Conservation (phyloP, 1,140 invertebrate species). For the Ooceraea biroi region DNA sequence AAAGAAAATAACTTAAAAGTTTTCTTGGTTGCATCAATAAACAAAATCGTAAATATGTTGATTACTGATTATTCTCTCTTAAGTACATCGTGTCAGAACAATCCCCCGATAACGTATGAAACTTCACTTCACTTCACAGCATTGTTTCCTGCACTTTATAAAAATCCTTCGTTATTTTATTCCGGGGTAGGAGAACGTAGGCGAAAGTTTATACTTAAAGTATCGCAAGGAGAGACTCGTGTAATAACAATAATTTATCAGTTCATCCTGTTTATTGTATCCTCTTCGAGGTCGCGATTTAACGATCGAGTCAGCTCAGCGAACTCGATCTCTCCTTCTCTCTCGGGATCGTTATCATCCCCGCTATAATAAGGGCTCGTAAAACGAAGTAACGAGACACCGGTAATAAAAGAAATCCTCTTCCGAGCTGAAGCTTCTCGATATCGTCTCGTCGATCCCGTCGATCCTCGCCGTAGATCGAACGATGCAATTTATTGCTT, state of each 20-base stretch:
- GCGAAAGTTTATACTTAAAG: background rate
- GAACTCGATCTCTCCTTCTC: background rate
- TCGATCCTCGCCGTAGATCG: conserved; percentile 14
- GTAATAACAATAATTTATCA: conserved; percentile 40
- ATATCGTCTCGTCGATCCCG: conserved; percentile 34
- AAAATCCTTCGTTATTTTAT: background rate
- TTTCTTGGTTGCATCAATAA: background rate
- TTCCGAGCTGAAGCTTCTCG: conserved; percentile 18
- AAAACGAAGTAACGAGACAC: conserved; percentile 34
- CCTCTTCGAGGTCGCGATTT: conserved; percentile 12
- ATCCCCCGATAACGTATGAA: background rate
- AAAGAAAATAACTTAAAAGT: too few species aligned
- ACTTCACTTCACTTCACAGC: conserved; percentile 21
- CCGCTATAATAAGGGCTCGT: conserved; percentile 38
- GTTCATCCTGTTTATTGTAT: conserved; percentile 43
- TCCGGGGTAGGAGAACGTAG: too few species aligned
- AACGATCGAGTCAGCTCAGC: conserved; percentile 13
- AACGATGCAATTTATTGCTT: conserved; percentile 32
- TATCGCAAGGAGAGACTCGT: background rate
- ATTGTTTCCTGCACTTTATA: background rate
- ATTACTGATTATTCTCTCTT: conserved; percentile 12
- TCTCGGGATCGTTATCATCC: conserved; percentile 33
- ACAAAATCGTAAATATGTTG: conserved; percentile 19
- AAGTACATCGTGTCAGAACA: background rate
- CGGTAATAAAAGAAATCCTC: conserved; percentile 36